Conservation (phyloP, 2,113 vertebrate genomes). For the Colius striatus region DNA sequence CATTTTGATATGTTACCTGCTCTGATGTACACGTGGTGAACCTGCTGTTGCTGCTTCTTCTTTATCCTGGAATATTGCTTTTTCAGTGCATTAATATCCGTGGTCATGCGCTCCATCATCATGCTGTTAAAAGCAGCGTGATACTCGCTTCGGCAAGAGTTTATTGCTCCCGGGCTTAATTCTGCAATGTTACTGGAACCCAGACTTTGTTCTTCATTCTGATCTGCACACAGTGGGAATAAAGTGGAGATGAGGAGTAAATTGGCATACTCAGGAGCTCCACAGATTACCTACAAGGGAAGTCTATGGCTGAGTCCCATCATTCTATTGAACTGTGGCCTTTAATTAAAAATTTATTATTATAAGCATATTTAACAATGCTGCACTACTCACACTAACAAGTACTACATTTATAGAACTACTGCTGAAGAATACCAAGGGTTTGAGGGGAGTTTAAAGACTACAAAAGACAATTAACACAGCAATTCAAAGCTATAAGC, state of each 20-base stretch:
- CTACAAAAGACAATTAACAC: background rate
- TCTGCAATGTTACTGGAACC: slow-evolving; percentile 88
- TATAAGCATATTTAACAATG: background rate
- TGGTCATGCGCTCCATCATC: slow-evolving; percentile 99
- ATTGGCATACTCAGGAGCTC: background rate
- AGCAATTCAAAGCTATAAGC: background rate
- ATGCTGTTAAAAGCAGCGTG: slow-evolving; percentile 95
- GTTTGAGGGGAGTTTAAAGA: background rate
- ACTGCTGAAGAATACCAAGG: background rate
- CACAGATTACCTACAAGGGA: background rate
- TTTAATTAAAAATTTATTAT: background rate
- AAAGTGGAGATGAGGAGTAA: background rate
- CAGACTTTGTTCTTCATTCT: slow-evolving; percentile 81
- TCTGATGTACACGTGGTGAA: slow-evolving; percentile 90
- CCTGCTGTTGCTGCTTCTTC: slow-evolving; percentile 93
- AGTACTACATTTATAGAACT: background rate
- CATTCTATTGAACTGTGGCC: background rate
- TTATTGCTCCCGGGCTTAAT: slow-evolving; percentile 93
- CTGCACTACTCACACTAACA: background rate
- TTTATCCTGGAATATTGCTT: slow-evolving; percentile 94
- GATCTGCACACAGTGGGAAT: slow-evolving; percentile 75
- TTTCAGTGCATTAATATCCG: slow-evolving; percentile 92
- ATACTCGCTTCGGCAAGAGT: slow-evolving; percentile 88
- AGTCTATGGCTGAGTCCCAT: background rate
- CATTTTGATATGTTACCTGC: slow-evolving; percentile 81